A percentile compares a stretch with the other conserved stretches of the same genome.
phyloP scores from a whole-genome alignment of 2,888 invertebrate genomes.

The Meiosimyza platycephala region DNA sequence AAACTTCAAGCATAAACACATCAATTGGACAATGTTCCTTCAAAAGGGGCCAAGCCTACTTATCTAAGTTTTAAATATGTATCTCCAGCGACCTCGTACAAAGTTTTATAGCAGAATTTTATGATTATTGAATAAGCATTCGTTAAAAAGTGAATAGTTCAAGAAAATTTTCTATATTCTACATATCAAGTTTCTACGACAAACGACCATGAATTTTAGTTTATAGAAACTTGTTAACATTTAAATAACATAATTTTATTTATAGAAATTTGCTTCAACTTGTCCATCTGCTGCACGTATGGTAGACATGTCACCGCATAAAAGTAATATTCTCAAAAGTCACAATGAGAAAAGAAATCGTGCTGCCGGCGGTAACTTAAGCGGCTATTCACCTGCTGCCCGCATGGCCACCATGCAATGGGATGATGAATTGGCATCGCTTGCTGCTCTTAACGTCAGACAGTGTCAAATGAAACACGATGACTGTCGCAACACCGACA shows the following conservation, averaged over 20 bases:
- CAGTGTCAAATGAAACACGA: conserved; percentile 54
- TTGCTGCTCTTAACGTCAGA: conserved; percentile 54
- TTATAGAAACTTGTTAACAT: too few relatives aligned
- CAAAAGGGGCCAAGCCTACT: too few relatives aligned
- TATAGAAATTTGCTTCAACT: conserved; percentile 14
- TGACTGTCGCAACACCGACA: conserved; percentile 53
- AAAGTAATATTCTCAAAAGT: background rate
- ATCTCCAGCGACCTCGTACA: too few relatives aligned
- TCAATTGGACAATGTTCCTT: too few relatives aligned
- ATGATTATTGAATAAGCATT: too few relatives aligned
- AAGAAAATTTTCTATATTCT: background rate
- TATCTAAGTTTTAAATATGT: too few relatives aligned
- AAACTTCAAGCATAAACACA: too few relatives aligned
- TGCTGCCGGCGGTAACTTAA: conserved; percentile 40
- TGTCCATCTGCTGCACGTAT: conserved; percentile 20
- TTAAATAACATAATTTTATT: too few relatives aligned
- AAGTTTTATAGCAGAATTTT: too few relatives aligned
- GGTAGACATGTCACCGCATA: background rate
- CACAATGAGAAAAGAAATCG: conserved; percentile 37
- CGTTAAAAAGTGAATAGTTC: too few relatives aligned
- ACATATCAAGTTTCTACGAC: too few relatives aligned
- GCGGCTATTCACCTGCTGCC: conserved; percentile 48
- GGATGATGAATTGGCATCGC: conserved; percentile 54
- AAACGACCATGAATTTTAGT: too few relatives aligned
- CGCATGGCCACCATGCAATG: conserved; percentile 60